phyloP scores from a whole-genome alignment of 2,797 vertebrate species.

The Phrynocephalus guinanensis region DNA sequence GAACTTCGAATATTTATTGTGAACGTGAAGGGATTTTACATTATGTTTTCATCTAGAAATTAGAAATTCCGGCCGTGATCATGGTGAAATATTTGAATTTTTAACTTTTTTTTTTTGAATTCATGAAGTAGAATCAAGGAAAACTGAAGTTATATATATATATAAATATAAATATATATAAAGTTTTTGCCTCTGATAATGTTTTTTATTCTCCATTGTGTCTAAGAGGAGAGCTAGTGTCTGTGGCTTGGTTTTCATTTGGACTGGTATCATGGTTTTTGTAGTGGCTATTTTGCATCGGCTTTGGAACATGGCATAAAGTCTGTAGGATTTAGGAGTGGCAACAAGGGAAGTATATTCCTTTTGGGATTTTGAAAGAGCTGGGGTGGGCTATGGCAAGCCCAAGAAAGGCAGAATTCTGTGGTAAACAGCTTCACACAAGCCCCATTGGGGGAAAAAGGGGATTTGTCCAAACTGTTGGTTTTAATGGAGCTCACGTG shows the following conservation, averaged over 20 bases:
- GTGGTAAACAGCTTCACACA: not conserved
- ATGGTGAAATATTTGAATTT: constrained; percentile 60
- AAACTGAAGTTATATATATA: constrained; percentile 34
- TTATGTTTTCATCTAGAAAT: constrained; percentile 66
- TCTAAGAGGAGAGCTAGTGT: constrained; percentile 51
- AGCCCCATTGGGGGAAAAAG: constrained; percentile 4
- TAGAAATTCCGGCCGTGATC: constrained; percentile 52
- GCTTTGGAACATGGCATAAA: constrained; percentile 59
- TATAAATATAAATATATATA: not conserved
- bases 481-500: not conserved
- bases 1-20: constrained; percentile 69
- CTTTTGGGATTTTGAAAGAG: constrained; percentile 55
- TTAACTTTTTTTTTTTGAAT: too few species aligned
- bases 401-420: constrained; percentile 11
- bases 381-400: constrained; percentile 55
- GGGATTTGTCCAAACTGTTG: not conserved
- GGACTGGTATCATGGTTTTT: constrained; percentile 48
- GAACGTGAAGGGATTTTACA: constrained; percentile 53
- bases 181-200: constrained; percentile 40
- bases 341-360: constrained; percentile 38
- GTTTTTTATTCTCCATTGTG: constrained; percentile 45
- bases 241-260: constrained; percentile 8
- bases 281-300: constrained; percentile 50
- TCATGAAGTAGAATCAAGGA: constrained; percentile 47
- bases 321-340: constrained; percentile 54